Percentiles rank a stretch among this genome's conserved stretches.
Evolutionary conservation across 2,797 vertebrate genomes (phyloP).

Genomic region (Neosalanx taihuensis): DNA sequence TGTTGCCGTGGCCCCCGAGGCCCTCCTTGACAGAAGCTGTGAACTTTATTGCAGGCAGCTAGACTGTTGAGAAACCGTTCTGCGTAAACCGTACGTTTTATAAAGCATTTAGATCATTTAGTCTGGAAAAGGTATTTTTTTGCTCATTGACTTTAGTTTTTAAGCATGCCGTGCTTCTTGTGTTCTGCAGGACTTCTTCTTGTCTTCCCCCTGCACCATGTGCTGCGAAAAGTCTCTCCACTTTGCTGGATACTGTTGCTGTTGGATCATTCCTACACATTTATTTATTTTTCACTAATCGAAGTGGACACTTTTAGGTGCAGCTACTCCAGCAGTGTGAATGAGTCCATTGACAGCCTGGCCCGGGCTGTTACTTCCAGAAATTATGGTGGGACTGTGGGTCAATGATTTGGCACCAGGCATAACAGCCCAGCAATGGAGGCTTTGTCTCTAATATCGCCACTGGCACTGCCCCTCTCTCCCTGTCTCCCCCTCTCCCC

Average conservation of each 20-base stretch:
- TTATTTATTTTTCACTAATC: slow-evolving; percentile 45
- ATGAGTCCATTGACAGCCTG: slow-evolving; percentile 60
- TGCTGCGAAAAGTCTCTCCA: slow-evolving; percentile 24
- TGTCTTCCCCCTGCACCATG: background rate
- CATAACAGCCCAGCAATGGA: slow-evolving; percentile 57
- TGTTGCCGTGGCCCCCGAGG: background rate
- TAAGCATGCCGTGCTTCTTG: too few relatives aligned
- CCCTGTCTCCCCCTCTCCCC: background rate
- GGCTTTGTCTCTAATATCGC: slow-evolving; percentile 60
- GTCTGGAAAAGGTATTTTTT: too few relatives aligned
- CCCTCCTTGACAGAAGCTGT: slow-evolving; percentile 14
- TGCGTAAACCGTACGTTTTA: too few relatives aligned
- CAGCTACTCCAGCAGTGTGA: slow-evolving; percentile 45
- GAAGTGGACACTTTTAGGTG: slow-evolving; percentile 39
- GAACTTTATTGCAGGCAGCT: slow-evolving; percentile 6
- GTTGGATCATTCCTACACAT: slow-evolving; percentile 37
- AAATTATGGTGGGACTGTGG: slow-evolving; percentile 44
- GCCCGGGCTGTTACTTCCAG: slow-evolving; percentile 44
- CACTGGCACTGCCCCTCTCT: slow-evolving; percentile 28
- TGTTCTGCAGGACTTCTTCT: too few relatives aligned
- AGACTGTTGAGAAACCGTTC: background rate
- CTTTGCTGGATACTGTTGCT: slow-evolving; percentile 9
- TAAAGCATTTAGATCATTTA: too few relatives aligned
- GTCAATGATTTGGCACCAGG: slow-evolving; percentile 48
- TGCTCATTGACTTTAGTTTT: too few relatives aligned